phyloP scores from a whole-genome alignment of 2,113 vertebrate genomes.

The Rhodinocichla rosea region DNA sequence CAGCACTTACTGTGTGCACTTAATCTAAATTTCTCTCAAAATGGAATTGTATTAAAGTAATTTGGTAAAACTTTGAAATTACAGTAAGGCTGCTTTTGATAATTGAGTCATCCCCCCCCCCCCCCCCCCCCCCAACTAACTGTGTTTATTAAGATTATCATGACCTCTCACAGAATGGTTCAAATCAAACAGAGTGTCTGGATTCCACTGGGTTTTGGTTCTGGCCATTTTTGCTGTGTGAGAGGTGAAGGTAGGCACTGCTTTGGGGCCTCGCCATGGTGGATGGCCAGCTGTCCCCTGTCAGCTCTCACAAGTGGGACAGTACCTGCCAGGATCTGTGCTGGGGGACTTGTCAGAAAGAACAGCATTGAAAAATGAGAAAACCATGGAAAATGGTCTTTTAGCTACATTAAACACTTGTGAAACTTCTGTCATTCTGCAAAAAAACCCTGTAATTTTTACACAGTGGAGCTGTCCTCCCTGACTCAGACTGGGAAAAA shows the following conservation, averaged over 20 bases:
- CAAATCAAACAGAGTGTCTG: background rate
- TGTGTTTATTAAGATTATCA: background rate
- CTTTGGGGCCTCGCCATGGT: background rate
- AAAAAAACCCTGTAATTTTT: conserved; percentile 40
- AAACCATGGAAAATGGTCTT: background rate
- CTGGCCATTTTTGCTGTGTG: background rate
- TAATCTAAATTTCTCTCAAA: background rate
- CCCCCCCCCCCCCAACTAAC: background rate
- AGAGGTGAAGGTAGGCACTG: fast-evolving
- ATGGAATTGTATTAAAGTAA: background rate
- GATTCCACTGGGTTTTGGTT: background rate
- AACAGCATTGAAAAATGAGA: background rate
- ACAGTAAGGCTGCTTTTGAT: background rate
- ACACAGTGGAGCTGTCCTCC: background rate
- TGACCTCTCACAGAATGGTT: background rate
- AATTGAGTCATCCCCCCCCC: background rate
- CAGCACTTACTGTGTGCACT: background rate
- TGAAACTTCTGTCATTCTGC: background rate
- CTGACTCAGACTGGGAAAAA: conserved; percentile 6
- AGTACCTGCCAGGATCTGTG: background rate
- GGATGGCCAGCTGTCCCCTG: background rate
- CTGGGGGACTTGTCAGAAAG: background rate
- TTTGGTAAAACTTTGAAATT: conserved; percentile 9
- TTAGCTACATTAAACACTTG: conserved; percentile 2
- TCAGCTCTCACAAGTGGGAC: background rate